These are phyloP conservation scores for Hippoglossus hippoglossus DNA, from an alignment of 2,797 vertebrate genomes.

Conservation along the genomic window DNA sequence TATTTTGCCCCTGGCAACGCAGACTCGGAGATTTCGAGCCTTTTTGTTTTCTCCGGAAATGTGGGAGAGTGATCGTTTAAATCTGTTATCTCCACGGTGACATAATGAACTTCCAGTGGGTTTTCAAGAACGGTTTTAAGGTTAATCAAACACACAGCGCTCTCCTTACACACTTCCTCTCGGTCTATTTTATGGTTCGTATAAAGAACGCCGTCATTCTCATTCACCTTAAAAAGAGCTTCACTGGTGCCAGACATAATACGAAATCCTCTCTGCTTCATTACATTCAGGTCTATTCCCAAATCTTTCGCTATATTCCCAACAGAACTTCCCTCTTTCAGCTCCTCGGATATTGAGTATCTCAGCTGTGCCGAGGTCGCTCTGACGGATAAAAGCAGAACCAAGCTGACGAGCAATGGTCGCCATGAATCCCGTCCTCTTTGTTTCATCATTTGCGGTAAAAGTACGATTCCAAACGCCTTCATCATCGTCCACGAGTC, in stretches of 20 bases:
- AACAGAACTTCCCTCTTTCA: constrained; percentile 79
- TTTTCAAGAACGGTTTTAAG: constrained; percentile 85
- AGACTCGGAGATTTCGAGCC: constrained; percentile 79
- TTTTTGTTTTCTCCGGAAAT: constrained; percentile 76
- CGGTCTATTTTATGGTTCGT: constrained; percentile 60
- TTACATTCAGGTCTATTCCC: constrained; percentile 70
- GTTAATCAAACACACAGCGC: constrained; percentile 74
- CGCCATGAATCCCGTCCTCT: constrained; percentile 32
- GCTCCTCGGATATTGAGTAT: constrained; percentile 81
- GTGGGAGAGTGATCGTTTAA: constrained; percentile 83
- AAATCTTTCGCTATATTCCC: constrained; percentile 85
- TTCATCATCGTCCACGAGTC: neutral
- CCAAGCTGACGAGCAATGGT: constrained; percentile 15
- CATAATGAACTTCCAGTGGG: constrained; percentile 83
- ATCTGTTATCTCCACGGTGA: constrained; percentile 82
- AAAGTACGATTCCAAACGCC: neutral
- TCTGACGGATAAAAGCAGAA: constrained; percentile 34
- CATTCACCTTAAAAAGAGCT: constrained; percentile 62
- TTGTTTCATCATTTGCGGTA: constrained; percentile 60
- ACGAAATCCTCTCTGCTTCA: constrained; percentile 78
- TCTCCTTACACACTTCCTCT: constrained; percentile 76
- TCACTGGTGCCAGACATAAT: constrained; percentile 60
- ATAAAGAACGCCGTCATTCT: constrained; percentile 65
- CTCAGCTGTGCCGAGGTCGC: constrained; percentile 67
- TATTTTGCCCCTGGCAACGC: constrained; percentile 71